Evolutionary conservation across 2,888 invertebrate genomes (phyloP).

Genomic region (Epinotia demarniana): DNA sequence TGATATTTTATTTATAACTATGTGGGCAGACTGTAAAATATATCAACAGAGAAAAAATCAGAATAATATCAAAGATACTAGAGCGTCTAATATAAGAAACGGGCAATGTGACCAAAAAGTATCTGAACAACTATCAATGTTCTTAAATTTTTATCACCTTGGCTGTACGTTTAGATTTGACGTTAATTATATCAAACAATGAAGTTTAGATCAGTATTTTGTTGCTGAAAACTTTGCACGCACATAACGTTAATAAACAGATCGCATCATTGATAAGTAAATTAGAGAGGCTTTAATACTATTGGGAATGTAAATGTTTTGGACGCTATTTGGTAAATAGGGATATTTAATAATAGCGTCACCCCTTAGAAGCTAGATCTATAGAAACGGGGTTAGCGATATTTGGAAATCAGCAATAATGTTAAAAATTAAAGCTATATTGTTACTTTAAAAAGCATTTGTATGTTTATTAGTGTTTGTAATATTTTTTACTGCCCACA

Average conservation of each 20-base stretch:
- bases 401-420: background rate
- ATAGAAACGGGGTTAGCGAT: no score
- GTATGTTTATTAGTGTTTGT: background rate
- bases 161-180: background rate
- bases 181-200: no score
- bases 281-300: constrained; percentile 11
- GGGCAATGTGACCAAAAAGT: no score
- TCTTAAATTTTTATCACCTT: background rate
- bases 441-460: background rate
- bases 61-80: no score
- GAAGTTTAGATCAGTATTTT: background rate
- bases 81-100: no score
- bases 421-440: background rate
- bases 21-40: constrained; percentile 18
- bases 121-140: background rate
- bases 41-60: background rate
- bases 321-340: background rate
- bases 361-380: background rate
- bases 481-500: constrained; percentile 21
- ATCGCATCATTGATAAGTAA: background rate
- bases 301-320: background rate
- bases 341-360: background rate
- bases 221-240: background rate
- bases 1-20: constrained; percentile 40
- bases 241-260: background rate